Percentiles rank a stretch among this genome's conserved stretches.
phyloP scores from a whole-genome alignment of 2,888 invertebrate genomes.

The Agriopis aurantiaria region DNA sequence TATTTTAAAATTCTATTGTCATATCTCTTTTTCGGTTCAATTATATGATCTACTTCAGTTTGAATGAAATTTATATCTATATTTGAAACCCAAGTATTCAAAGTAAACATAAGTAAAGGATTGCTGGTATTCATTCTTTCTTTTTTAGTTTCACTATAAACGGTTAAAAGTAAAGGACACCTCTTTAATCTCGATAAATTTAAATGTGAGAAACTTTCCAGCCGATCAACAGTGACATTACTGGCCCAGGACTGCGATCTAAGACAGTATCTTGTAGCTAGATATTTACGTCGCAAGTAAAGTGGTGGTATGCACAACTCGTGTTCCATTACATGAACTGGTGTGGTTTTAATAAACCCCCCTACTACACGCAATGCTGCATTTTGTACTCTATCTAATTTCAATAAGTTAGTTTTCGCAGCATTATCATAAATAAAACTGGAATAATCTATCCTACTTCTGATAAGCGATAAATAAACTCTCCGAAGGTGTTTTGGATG shows the following conservation, averaged over 20 bases:
- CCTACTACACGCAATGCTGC: background rate
- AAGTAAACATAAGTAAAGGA: background rate
- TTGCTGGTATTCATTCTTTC: background rate
- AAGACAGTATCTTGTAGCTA: background rate
- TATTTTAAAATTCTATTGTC: no score
- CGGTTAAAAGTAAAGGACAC: background rate
- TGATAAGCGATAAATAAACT: no score
- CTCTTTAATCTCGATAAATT: no score
- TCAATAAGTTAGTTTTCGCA: no score
- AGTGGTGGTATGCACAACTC: background rate
- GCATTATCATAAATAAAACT: no score
- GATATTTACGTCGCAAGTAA: background rate
- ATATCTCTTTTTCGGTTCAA: no score
- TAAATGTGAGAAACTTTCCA: no score
- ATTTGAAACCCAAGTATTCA: background rate
- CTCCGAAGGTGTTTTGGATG: no score
- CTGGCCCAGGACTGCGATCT: no score
- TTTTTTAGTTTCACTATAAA: background rate
- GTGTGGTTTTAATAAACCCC: background rate
- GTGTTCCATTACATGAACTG: background rate
- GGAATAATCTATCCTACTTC: no score
- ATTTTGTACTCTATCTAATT: background rate
- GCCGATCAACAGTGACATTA: no score
- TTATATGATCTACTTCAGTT: no score
- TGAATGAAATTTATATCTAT: background rate